phyloP scores from a whole-genome alignment of 2,113 vertebrate genomes.

The Leptodactylus fuscus region DNA sequence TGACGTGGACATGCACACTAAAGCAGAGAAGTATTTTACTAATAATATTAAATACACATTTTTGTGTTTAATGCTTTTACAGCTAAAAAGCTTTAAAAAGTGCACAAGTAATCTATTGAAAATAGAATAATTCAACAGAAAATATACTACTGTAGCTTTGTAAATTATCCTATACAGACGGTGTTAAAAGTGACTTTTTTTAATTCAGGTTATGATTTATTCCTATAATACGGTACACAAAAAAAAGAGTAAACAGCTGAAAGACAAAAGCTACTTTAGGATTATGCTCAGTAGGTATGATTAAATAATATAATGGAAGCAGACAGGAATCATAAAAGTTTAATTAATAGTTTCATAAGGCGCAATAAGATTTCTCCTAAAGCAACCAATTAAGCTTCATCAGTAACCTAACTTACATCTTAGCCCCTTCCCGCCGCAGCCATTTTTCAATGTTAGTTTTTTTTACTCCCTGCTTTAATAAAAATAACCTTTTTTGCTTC shows the following conservation, averaged over 20 bases:
- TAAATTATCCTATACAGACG: neutral
- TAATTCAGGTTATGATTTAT: slow-evolving; percentile 25
- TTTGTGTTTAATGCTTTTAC: slow-evolving; percentile 15
- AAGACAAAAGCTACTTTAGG: neutral
- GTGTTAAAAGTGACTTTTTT: neutral
- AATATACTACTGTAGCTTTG: neutral
- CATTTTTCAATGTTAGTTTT: no score
- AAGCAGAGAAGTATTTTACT: slow-evolving; percentile 38
- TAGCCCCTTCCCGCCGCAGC: no score
- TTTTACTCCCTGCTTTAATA: no score
- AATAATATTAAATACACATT: slow-evolving; percentile 44
- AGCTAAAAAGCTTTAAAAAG: slow-evolving; percentile 30
- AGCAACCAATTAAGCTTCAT: neutral
- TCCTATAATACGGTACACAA: neutral
- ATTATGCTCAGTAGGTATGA: neutral
- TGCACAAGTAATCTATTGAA: neutral
- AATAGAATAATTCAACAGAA: neutral
- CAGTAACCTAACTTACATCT: neutral
- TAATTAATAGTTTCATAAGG: neutral
- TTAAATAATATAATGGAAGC: slow-evolving; percentile 6
- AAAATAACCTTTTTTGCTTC: no score
- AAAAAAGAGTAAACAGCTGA: neutral
- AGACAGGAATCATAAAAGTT: neutral
- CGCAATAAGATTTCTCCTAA: neutral
- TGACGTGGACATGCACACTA: slow-evolving; percentile 29